Conservation (phyloP, 2,888 invertebrate genomes). For the Bombylius major region DNA sequence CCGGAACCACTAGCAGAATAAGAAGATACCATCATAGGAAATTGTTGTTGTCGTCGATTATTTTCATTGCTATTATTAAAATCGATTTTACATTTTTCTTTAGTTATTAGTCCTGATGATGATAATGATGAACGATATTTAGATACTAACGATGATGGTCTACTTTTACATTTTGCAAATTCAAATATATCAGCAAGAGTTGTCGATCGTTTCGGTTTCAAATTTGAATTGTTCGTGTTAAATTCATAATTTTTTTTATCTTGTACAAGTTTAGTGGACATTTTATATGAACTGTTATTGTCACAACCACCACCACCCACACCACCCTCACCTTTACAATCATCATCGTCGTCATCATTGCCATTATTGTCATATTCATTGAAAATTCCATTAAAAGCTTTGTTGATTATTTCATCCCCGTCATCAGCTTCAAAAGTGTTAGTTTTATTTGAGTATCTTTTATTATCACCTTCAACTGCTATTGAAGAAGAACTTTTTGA, state of each 20-base stretch:
- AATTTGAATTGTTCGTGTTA: background rate
- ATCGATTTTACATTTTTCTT: constrained; percentile 4
- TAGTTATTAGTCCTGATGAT: constrained; percentile 1
- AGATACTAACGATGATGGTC: background rate
- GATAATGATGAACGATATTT: constrained; percentile 11
- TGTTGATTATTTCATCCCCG: constrained; percentile 26
- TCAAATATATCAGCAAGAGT: constrained; percentile 29
- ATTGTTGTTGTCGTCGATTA: background rate
- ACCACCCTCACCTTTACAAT: constrained; percentile 18
- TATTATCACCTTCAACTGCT: constrained; percentile 10
- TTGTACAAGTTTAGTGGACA: background rate
- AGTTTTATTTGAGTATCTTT: background rate
- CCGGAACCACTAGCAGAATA: constrained; percentile 19
- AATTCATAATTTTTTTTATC: background rate
- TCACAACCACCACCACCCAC: background rate
- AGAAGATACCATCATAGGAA: constrained; percentile 21
- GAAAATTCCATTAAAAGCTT: constrained; percentile 32
- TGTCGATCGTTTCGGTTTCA: constrained; percentile 20
- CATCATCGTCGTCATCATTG: background rate
- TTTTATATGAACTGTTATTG: background rate
- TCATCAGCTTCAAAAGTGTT: constrained; percentile 12
- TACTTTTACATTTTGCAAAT: constrained; percentile 19
- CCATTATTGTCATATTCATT: constrained; percentile 6
- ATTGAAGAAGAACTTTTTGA: constrained; percentile 3
- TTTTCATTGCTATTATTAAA: constrained; percentile 3